Conservation (phyloP, 2,113 vertebrate genomes). For the Stictonetta naevosa region DNA sequence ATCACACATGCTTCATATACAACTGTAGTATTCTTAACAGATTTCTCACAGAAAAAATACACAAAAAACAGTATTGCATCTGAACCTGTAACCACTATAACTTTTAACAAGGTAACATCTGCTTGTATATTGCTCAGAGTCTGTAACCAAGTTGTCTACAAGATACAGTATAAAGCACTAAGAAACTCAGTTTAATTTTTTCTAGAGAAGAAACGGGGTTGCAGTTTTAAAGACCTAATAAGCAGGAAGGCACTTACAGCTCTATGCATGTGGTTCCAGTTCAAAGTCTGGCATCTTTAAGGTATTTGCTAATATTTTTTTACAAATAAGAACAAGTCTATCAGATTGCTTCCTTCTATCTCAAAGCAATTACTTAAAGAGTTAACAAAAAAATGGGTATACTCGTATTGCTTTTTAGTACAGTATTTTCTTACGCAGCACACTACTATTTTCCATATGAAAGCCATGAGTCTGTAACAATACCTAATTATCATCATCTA, state of each 20-base stretch:
- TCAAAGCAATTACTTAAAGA: not conserved
- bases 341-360: not conserved
- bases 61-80: not conserved
- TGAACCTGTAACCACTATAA: not conserved
- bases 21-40: not conserved
- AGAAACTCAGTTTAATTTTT: not conserved
- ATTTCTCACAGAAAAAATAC: not conserved
- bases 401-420: rapidly evolving
- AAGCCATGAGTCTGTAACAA: conserved; percentile 34
- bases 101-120: not conserved
- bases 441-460: not conserved
- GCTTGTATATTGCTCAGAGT: too few species aligned
- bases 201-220: not conserved
- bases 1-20: not conserved
- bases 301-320: not conserved
- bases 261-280: not conserved
- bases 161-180: not conserved
- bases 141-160: not conserved
- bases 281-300: not conserved
- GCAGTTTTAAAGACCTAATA: not conserved
- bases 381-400: not conserved
- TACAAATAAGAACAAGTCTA: not conserved
- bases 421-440: not conserved
- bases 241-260: not conserved
- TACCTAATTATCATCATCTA: conserved; percentile 27